These are phyloP conservation scores for Conus ventricosus DNA, from an alignment of 1,140 invertebrate species.

Conservation along the genomic window DNA sequence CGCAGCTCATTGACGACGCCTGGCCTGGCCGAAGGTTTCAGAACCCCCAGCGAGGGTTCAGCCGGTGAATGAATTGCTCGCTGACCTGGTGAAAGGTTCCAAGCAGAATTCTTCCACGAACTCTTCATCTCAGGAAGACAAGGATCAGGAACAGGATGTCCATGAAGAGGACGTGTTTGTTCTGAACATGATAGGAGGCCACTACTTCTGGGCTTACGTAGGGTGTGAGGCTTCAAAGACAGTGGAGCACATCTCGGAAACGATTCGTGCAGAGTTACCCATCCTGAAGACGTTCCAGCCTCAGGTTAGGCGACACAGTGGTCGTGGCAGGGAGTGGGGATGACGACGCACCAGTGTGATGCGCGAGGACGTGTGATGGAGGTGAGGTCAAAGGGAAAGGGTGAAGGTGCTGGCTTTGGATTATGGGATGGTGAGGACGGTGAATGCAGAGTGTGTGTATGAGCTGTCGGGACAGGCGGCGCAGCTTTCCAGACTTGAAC, in stretches of 20 bases:
- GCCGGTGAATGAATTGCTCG: background rate
- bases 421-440: background rate
- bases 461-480: background rate
- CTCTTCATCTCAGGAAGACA: background rate
- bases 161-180: background rate
- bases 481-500: background rate
- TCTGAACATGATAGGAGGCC: background rate
- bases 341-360: background rate
- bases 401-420: background rate
- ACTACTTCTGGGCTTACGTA: background rate
- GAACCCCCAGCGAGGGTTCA: background rate
- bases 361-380: background rate
- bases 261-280: background rate
- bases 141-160: background rate
- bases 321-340: background rate
- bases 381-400: background rate
- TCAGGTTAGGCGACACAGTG: background rate
- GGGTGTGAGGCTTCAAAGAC: background rate
- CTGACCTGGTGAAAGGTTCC: background rate
- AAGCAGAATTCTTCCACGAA: too few relatives aligned
- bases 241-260: background rate
- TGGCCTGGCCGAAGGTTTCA: background rate
- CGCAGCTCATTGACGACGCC: background rate
- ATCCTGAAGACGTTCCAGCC: background rate
- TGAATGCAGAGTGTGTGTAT: background rate